These are phyloP conservation scores for Neopelma chrysocephalum DNA, from an alignment of 2,797 vertebrate genomes.

Conservation along the genomic window DNA sequence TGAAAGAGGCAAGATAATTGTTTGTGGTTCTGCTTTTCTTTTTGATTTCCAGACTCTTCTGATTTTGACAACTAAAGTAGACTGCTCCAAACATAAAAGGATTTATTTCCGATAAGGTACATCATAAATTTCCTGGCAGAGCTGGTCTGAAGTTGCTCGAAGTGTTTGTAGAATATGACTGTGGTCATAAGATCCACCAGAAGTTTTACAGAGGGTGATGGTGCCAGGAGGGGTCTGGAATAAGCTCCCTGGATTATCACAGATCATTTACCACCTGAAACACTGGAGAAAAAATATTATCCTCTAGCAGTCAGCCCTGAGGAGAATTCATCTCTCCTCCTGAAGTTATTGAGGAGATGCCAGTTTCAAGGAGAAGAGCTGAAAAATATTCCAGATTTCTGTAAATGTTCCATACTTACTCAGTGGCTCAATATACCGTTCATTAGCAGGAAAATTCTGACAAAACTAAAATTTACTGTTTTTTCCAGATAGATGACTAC, in stretches of 20 bases:
- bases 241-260: background rate
- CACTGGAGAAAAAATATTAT: background rate
- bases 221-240: background rate
- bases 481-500: background rate
- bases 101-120: conserved; percentile 18
- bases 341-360: background rate
- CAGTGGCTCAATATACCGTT: background rate
- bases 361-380: background rate
- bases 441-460: background rate
- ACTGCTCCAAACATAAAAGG: conserved; percentile 15
- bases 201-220: background rate
- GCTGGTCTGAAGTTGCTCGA: background rate
- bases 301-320: background rate
- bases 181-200: background rate
- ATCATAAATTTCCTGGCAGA: conserved; percentile 12
- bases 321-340: background rate
- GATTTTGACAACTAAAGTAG: background rate
- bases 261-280: background rate
- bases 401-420: background rate
- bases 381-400: background rate
- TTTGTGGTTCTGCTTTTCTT: background rate
- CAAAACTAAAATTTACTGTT: background rate
- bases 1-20: background rate
- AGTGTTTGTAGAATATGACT: background rate
- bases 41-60: background rate